Evolutionary conservation across 2,888 invertebrate genomes (phyloP).

Genomic region (Epinotia ramella): DNA sequence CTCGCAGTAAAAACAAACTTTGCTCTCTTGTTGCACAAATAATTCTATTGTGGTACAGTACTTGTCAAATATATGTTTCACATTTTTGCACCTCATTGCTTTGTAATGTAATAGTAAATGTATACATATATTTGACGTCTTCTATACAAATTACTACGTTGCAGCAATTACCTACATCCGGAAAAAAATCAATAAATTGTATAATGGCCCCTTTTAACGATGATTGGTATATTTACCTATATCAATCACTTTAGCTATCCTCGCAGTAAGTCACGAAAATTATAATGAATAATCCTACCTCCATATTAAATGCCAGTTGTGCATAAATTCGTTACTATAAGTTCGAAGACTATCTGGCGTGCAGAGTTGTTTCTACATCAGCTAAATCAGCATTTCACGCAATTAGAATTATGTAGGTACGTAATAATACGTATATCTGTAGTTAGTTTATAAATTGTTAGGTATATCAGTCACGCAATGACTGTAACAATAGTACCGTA

Average conservation of each 20-base stretch:
- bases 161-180: too few species aligned
- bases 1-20: too few species aligned
- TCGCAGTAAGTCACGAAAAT: conserved; percentile 8
- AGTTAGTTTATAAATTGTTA: conserved; percentile 52
- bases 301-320: conserved; percentile 29
- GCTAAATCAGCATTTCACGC: conserved; percentile 45
- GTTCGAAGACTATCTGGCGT: conserved; percentile 19
- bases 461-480: conserved; percentile 72
- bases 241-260: not conserved
- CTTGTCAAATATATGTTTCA: too few species aligned
- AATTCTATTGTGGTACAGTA: too few species aligned
- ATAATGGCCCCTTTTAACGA: too few species aligned
- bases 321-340: conserved; percentile 22
- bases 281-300: conserved; percentile 10
- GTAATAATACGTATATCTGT: conserved; percentile 40
- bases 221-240: not conserved
- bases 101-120: too few species aligned
- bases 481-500: conserved; percentile 73
- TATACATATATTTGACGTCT: too few species aligned
- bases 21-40: too few species aligned
- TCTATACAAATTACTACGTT: too few species aligned
- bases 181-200: too few species aligned
- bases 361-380: conserved; percentile 40
- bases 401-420: conserved; percentile 56
- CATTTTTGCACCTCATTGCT: too few species aligned